A percentile compares a stretch with the other conserved stretches of the same genome.
These are phyloP conservation scores for Agrilus cyanescens DNA, from an alignment of 2,888 invertebrate species.

Conservation along the genomic window DNA sequence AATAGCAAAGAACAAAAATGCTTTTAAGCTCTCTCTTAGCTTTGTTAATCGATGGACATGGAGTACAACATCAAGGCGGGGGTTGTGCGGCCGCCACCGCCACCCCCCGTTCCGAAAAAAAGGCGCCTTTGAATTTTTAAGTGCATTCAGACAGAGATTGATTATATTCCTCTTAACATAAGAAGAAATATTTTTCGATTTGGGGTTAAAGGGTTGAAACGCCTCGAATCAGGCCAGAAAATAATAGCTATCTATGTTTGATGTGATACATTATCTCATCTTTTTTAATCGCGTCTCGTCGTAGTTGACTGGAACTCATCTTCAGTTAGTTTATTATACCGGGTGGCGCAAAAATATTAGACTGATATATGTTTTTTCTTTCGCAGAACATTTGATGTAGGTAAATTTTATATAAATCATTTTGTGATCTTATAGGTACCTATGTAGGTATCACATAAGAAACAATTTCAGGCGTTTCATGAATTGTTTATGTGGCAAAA, in stretches of 20 bases:
- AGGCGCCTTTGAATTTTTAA: constrained; percentile 26
- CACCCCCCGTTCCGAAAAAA: constrained; percentile 10
- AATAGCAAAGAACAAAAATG: constrained; percentile 21
- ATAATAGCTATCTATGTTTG: neutral
- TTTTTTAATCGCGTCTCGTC: too few species aligned
- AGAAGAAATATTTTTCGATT: constrained; percentile 6
- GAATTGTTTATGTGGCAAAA: too few species aligned
- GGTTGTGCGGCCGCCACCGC: constrained; percentile 4
- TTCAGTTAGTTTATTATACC: too few species aligned
- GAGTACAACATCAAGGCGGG: constrained; percentile 14
- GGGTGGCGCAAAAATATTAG: too few species aligned
- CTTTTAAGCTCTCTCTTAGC: constrained; percentile 19
- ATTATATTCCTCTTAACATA: constrained; percentile 16
- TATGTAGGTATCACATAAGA: too few species aligned
- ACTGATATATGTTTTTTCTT: too few species aligned
- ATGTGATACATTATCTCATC: neutral
- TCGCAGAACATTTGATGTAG: too few species aligned
- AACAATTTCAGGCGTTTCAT: too few species aligned
- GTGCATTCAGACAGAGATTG: constrained; percentile 31
- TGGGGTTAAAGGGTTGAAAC: neutral
- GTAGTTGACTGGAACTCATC: too few species aligned
- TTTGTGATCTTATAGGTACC: too few species aligned
- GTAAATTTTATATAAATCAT: too few species aligned
- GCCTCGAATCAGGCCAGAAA: too few species aligned
- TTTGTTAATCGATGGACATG: constrained; percentile 17